Percentiles rank a stretch among this genome's conserved stretches.
phyloP scores from a whole-genome alignment of 1,140 invertebrate species.

The Calephelis virginiensis region DNA sequence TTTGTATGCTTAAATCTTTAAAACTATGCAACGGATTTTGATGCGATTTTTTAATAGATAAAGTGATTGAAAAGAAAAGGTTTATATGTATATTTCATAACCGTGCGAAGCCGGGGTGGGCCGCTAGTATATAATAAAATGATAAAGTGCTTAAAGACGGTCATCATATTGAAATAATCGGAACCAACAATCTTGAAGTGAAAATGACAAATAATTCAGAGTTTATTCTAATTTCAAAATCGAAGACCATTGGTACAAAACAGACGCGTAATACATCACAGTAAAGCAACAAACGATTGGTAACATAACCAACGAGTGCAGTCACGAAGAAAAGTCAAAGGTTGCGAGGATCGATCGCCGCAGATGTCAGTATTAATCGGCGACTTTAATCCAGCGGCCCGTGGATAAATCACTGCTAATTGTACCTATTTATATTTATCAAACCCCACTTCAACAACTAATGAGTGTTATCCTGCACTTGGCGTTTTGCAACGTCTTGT shows the following conservation, averaged over 20 bases:
- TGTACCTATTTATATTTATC: constrained; percentile 70
- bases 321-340: constrained; percentile 64
- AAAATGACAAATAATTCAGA: no score
- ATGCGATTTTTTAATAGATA: no score
- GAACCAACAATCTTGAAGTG: no score
- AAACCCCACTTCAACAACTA: constrained; percentile 33
- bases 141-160: no score
- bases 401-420: constrained; percentile 65
- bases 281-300: constrained; percentile 22
- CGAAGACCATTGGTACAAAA: constrained; percentile 5
- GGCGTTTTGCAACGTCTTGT: constrained; percentile 12
- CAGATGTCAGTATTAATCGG: constrained; percentile 70
- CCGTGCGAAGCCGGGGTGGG: no score
- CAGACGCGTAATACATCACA: constrained; percentile 24
- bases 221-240: constrained; percentile 6
- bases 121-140: no score
- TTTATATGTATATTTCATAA: no score
- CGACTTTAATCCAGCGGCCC: constrained; percentile 57
- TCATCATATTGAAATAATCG: no score
- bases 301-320: constrained; percentile 45
- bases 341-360: constrained; percentile 62
- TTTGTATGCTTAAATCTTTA: no score
- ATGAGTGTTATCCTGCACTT: constrained; percentile 10
- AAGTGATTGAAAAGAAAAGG: no score
- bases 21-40: no score